These are phyloP conservation scores for Hozukius guyotensis DNA, from an alignment of 2,797 vertebrate species.

Conservation along the genomic window DNA sequence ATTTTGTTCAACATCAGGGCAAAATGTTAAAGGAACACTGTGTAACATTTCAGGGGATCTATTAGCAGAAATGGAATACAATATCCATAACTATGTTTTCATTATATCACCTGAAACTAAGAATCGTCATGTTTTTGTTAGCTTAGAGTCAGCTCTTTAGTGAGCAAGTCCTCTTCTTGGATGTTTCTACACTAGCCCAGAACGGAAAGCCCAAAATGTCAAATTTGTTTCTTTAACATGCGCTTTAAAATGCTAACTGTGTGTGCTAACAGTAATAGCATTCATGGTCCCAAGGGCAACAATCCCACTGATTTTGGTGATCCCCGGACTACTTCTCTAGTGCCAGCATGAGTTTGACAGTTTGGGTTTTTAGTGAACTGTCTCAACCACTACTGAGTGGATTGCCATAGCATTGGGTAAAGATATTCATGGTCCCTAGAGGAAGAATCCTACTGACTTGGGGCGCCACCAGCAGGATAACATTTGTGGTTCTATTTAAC, in stretches of 20 bases:
- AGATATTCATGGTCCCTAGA: neutral
- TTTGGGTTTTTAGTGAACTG: neutral
- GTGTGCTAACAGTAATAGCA: neutral
- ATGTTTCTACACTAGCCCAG: no score
- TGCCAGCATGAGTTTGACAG: neutral
- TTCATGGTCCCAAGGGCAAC: neutral
- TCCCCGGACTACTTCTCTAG: no score
- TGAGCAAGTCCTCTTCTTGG: no score
- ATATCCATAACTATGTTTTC: no score
- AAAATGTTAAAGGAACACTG: neutral
- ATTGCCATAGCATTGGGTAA: neutral
- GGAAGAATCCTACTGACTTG: neutral
- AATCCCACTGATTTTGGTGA: neutral
- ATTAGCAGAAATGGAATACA: rapidly evolving
- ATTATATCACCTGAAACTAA: no score
- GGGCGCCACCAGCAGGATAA: neutral
- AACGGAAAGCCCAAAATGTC: neutral
- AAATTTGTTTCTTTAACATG: neutral
- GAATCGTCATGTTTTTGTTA: no score
- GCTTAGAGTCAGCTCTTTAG: no score
- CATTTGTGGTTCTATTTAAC: neutral
- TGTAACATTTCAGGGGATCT: no score
- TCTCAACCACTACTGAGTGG: neutral
- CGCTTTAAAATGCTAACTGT: neutral
- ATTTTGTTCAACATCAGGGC: neutral